phyloP scores from a whole-genome alignment of 2,113 vertebrate species.

The Uropsilus gracilis region DNA sequence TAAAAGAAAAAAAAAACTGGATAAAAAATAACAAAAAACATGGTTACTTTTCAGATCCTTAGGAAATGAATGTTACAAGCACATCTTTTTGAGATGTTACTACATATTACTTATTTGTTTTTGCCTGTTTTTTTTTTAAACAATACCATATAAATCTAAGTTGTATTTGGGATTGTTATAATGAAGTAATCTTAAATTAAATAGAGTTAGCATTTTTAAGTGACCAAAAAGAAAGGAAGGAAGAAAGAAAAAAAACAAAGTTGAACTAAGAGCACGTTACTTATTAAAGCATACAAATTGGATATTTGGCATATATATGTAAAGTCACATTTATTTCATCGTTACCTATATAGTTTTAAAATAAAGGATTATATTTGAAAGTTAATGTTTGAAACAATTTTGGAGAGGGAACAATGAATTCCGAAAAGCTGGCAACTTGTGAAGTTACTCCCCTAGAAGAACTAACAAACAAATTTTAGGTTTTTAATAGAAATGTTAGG shows the following conservation, averaged over 20 bases:
- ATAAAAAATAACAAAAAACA: neutral
- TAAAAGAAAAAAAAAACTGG: neutral
- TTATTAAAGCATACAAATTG: neutral
- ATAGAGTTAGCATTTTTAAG: neutral
- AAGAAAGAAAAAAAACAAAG: neutral
- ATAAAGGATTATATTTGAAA: neutral
- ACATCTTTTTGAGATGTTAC: conserved; percentile 2
- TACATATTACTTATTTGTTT: conserved; percentile 35
- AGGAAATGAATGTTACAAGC: conserved; percentile 7
- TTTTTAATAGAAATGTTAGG: conserved; percentile 12
- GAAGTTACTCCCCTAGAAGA: neutral
- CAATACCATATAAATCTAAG: neutral
- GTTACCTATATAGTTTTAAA: neutral
- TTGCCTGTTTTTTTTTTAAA: neutral
- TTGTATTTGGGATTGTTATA: neutral
- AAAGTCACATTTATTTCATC: neutral
- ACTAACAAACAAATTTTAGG: neutral
- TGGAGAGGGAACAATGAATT: conserved; percentile 1
- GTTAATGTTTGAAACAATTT: neutral
- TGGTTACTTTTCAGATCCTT: conserved; percentile 13
- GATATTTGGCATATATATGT: neutral
- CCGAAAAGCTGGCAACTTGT: neutral
- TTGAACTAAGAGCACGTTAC: neutral
- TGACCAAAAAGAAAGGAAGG: neutral
- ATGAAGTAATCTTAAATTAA: conserved; percentile 28